phyloP scores from a whole-genome alignment of 1,140 invertebrate genomes.

The Cotesia typhae region DNA sequence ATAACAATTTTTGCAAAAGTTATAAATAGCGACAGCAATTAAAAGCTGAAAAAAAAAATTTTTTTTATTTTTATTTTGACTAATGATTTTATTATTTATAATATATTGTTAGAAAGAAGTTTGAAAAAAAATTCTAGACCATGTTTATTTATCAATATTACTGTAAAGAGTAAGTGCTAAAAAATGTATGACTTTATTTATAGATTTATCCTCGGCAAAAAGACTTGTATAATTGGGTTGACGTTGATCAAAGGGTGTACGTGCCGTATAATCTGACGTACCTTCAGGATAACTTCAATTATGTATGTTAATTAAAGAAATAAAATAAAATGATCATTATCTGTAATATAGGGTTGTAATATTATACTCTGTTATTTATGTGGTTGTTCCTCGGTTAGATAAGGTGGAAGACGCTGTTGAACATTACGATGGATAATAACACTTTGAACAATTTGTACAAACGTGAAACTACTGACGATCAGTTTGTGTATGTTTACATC shows the following conservation, averaged over 20 bases:
- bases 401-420: conserved; percentile 58
- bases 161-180: not conserved
- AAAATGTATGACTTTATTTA: not conserved
- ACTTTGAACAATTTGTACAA: conserved; percentile 47
- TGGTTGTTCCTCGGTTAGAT: conserved; percentile 51
- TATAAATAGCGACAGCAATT: not conserved
- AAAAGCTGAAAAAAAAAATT: no score
- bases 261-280: conserved; percentile 57
- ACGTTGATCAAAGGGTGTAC: conserved; percentile 58
- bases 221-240: conserved; percentile 59
- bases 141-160: not conserved
- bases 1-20: no score
- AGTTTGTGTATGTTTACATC: conserved; percentile 55
- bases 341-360: no score
- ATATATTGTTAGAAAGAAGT: no score
- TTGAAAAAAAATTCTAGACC: no score
- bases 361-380: conserved; percentile 33
- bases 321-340: not conserved
- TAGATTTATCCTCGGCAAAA: conserved; percentile 62
- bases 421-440: conserved; percentile 47
- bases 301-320: conserved; percentile 53
- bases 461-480: conserved; percentile 45
- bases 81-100: no score
- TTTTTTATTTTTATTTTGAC: no score
- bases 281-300: conserved; percentile 58